Conservation (phyloP, 1,140 invertebrate species). For the Nebria ingens region DNA sequence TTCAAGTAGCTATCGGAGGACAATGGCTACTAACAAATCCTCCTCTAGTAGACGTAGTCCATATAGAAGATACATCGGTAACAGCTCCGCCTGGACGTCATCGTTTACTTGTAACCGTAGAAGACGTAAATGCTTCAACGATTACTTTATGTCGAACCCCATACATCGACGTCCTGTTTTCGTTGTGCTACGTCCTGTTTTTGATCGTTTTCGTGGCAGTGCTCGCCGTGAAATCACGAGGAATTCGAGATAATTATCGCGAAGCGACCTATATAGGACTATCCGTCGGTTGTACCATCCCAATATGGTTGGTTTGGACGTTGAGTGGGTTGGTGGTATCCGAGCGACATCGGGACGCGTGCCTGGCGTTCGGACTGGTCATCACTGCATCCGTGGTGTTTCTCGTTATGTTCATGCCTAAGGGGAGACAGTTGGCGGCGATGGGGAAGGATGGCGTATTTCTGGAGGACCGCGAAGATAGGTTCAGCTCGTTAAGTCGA, state of each 20-base stretch:
- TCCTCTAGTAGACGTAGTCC: constrained; percentile 45
- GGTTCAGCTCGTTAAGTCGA: constrained; percentile 61
- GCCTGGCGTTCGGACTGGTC: constrained; percentile 76
- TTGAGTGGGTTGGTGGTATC: constrained; percentile 61
- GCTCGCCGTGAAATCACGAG: constrained; percentile 70
- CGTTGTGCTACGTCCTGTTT: constrained; percentile 71
- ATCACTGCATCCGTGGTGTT: constrained; percentile 74
- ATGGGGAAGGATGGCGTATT: constrained; percentile 71
- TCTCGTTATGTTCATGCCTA: constrained; percentile 88
- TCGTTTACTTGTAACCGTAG: constrained; percentile 31
- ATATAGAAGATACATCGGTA: constrained; percentile 20
- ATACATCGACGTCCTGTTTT: constrained; percentile 60
- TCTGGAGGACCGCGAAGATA: constrained; percentile 64
- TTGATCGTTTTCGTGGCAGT: constrained; percentile 75
- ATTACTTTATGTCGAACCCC: constrained; percentile 49
- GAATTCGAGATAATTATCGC: constrained; percentile 85
- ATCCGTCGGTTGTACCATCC: constrained; percentile 69
- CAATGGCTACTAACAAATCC: constrained; percentile 75
- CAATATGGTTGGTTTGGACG: constrained; percentile 80
- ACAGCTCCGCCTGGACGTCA: constrained; percentile 28
- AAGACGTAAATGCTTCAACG: constrained; percentile 30
- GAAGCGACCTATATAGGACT: constrained; percentile 84
- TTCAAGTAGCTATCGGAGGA: constrained; percentile 78
- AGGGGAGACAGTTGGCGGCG: constrained; percentile 81
- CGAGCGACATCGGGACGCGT: constrained; percentile 71